Conservation (phyloP, 2,888 invertebrate genomes). For the Pteria penguin region DNA sequence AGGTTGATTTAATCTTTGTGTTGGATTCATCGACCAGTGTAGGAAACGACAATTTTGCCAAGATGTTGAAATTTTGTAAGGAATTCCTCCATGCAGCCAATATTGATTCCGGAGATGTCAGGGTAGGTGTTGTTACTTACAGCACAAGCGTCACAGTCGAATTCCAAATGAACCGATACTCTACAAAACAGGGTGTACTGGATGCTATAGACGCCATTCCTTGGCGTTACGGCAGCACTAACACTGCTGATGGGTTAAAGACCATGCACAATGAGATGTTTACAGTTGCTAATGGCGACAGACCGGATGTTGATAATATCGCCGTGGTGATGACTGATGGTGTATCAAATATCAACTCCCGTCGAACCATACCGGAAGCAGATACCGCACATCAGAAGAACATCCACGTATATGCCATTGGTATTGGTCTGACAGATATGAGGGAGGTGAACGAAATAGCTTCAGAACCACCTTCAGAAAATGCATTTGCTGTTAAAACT, state of each 20-base stretch:
- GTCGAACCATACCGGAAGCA: slow-evolving; percentile 56
- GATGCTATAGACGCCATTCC: slow-evolving; percentile 51
- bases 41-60: slow-evolving; percentile 59
- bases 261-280: slow-evolving; percentile 61
- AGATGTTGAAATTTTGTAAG: slow-evolving; percentile 61
- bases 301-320: slow-evolving; percentile 60
- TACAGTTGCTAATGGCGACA: slow-evolving; percentile 61
- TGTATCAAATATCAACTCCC: slow-evolving; percentile 65
- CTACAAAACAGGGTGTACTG: slow-evolving; percentile 48
- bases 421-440: slow-evolving; percentile 54
- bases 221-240: slow-evolving; percentile 63
- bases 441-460: slow-evolving; percentile 58
- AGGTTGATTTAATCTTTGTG: slow-evolving; percentile 59
- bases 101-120: slow-evolving; percentile 47
- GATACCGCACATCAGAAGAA: slow-evolving; percentile 37
- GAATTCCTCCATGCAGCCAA: slow-evolving; percentile 53
- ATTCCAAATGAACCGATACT: slow-evolving; percentile 63
- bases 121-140: slow-evolving; percentile 64
- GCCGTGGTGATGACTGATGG: slow-evolving; percentile 70
- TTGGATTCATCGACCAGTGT: slow-evolving; percentile 69
- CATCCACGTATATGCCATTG: slow-evolving; percentile 60
- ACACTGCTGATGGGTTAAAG: slow-evolving; percentile 67
- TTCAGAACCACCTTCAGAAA: slow-evolving; percentile 49
- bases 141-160: slow-evolving; percentile 56
- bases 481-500: slow-evolving; percentile 53